phyloP scores from a whole-genome alignment of 2,797 vertebrate species.

The Sciaenops ocellatus region DNA sequence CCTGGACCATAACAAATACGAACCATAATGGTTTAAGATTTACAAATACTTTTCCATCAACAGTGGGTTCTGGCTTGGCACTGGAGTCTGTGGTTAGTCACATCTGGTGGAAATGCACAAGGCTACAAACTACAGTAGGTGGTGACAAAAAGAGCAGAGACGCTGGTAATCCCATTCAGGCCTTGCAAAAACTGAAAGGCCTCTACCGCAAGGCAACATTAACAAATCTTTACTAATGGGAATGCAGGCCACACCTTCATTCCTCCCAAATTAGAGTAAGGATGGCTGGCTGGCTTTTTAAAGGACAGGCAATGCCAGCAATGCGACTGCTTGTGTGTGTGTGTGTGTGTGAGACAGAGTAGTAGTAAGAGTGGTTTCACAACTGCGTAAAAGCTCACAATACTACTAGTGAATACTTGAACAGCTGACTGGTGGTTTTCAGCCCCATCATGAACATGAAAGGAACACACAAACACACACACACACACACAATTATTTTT shows the following conservation, averaged over 20 bases:
- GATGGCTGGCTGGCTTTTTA: constrained; percentile 73
- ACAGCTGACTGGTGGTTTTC: constrained; percentile 74
- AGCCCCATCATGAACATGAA: constrained; percentile 55
- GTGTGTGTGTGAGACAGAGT: constrained; percentile 14
- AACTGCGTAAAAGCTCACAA: constrained; percentile 65
- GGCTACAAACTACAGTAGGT: constrained; percentile 54
- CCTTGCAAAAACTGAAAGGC: constrained; percentile 25
- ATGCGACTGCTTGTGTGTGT: constrained; percentile 40
- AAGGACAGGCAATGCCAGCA: constrained; percentile 67
- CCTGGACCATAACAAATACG: constrained; percentile 49
- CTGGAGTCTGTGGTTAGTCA: constrained; percentile 62
- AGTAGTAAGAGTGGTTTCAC: constrained; percentile 64
- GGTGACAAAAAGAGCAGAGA: constrained; percentile 63
- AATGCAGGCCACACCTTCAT: constrained; percentile 77
- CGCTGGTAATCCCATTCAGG: constrained; percentile 44
- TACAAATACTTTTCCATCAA: constrained; percentile 71
- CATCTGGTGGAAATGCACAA: constrained; percentile 61
- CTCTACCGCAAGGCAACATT: constrained; percentile 45
- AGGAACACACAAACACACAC: constrained; percentile 27
- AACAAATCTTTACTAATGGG: constrained; percentile 75
- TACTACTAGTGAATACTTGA: constrained; percentile 64
- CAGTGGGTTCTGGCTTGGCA: constrained; percentile 63
- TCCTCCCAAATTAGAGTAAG: constrained; percentile 78
- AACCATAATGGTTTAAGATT: constrained; percentile 39
- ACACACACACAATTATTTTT: constrained; percentile 58